phyloP scores from a whole-genome alignment of 2,888 invertebrate genomes.

The Pyrrhosoma nymphula region DNA sequence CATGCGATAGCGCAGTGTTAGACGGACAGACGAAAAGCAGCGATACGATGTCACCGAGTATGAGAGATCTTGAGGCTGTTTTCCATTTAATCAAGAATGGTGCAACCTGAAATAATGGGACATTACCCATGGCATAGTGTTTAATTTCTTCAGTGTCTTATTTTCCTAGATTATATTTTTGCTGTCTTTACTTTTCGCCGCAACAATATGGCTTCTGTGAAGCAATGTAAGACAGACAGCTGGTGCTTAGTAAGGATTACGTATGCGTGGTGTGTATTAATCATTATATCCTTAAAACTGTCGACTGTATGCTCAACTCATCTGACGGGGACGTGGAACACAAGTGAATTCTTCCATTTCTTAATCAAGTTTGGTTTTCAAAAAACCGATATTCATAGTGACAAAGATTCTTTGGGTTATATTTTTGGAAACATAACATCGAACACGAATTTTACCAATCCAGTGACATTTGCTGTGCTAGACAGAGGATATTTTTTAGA shows the following conservation, averaged over 20 bases:
- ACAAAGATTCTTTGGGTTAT: conserved; percentile 93
- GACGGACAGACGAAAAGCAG: background rate
- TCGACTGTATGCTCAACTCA: conserved; percentile 77
- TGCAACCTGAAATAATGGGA: conserved; percentile 55
- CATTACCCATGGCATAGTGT: background rate
- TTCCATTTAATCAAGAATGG: conserved; percentile 40
- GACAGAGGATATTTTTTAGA: conserved; percentile 93
- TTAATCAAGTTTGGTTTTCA: conserved; percentile 97
- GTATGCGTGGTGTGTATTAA: conserved; percentile 58
- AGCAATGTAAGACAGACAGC: conserved; percentile 44
- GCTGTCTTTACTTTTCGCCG: conserved; percentile 7
- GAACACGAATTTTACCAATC: conserved; percentile 82
- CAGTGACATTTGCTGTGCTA: conserved; percentile 92
- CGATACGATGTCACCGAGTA: background rate
- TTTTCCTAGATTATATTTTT: background rate
- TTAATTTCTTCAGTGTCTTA: background rate
- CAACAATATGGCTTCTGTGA: conserved; percentile 59
- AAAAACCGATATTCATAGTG: conserved; percentile 93
- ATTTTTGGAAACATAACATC: conserved; percentile 97
- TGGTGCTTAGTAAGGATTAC: conserved; percentile 50
- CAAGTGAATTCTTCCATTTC: conserved; percentile 92
- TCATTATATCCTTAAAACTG: conserved; percentile 12
- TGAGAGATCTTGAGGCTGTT: background rate
- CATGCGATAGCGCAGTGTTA: background rate
- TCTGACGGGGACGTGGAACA: conserved; percentile 83